Evolutionary conservation across 2,113 vertebrate genomes (phyloP), one percentile per base, ranked within the genome.

Genomic region (Baryphthengus martii): DNA sequence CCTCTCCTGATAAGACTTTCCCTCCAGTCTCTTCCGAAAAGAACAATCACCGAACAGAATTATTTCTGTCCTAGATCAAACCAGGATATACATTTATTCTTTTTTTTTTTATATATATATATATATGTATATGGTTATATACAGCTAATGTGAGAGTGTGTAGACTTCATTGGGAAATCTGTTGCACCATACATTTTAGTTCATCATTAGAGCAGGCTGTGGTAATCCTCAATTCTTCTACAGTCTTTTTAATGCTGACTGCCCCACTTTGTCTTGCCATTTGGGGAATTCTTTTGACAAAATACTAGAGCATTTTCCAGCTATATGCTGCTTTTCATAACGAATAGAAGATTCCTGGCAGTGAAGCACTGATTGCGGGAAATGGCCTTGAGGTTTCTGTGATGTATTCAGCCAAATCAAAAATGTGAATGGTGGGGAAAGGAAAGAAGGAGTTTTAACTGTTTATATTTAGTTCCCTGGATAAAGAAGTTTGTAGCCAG

Each of bases 301-400:
- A 82, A 68, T 68, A 52, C 53, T 70, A 12, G 50, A 78, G 40
- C 40, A 78, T 74, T 89, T 91, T 81, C 66, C 61, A 91, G 15
- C 49, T 55, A 26, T 63, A 61, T 1, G 3, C n/a, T 17, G 88
- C 39, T 35, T 93, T 82, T 90, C n/a, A 8, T 72, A 85, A 93
- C 2, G 7, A 92, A n/a, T 42, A 89, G 91, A 88, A 83, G 70
- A 89, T 79, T 91, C 71, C 85, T 96, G 93, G 78, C 84, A 94
- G 53, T 85, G 16, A 63, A 83, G 58, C 59, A 53, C n/a, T 42
- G 71, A 90, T 91, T 92, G 59, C 37, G 10, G 85, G 91, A 96
- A 96, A 89, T 58, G 59, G 56, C 71, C 40, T 68, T 88, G 74
- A 62, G 70, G 39, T 96, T 95, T 95, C 73, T 86, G 37, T 83